A percentile compares a stretch with the other conserved stretches of the same genome.
Conservation (phyloP, 2,113 vertebrate species). For the Sebastes schlegelii region DNA sequence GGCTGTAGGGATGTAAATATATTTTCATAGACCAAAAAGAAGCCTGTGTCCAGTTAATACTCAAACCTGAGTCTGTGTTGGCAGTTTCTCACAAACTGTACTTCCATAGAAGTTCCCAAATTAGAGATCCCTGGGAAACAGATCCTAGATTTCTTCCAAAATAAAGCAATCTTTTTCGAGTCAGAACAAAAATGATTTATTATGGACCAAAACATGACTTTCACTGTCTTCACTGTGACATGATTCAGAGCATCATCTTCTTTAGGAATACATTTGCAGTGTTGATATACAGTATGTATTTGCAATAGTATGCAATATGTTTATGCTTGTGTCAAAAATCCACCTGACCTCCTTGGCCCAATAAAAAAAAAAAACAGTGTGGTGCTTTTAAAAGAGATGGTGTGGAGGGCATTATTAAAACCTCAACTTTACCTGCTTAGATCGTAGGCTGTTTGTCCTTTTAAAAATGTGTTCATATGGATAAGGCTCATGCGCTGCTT, state of each 20-base stretch:
- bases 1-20: conserved; percentile 52
- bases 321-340: background rate
- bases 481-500: background rate
- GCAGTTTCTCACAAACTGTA: background rate
- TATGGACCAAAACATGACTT: background rate
- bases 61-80: background rate
- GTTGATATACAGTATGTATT: background rate
- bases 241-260: background rate
- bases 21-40: conserved; percentile 54
- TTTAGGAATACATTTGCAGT: background rate
- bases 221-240: background rate
- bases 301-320: background rate
- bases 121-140: background rate
- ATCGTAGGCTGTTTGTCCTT: background rate
- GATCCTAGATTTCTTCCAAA: background rate
- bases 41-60: background rate
- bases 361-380: background rate
- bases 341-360: background rate
- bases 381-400: background rate
- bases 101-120: background rate
- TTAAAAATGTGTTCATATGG: background rate
- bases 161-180: background rate
- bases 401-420: background rate
- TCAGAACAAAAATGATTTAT: background rate
- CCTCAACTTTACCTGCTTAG: background rate